These are phyloP conservation scores for Anastrepha obliqua DNA, from an alignment of 1,140 invertebrate genomes.

Conservation along the genomic window DNA sequence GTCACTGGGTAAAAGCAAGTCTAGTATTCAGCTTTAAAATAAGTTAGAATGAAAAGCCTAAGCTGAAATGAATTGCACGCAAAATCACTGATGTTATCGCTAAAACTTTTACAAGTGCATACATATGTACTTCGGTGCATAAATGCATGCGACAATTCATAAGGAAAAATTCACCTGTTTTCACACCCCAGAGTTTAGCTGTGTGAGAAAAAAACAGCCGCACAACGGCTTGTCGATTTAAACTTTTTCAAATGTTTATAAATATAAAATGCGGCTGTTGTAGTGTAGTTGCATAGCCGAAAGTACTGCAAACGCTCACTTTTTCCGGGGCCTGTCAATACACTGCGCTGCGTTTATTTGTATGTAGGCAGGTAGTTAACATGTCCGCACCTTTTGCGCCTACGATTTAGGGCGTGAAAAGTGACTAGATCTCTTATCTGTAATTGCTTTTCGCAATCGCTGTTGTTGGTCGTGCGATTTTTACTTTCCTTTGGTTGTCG, in stretches of 20 bases:
- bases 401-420: conserved; percentile 47
- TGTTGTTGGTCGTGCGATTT: conserved; percentile 26
- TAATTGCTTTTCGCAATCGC: conserved; percentile 40
- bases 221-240: neutral
- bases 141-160: neutral
- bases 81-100: conserved; percentile 37
- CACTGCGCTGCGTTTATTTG: neutral
- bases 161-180: neutral
- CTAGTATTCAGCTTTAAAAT: neutral
- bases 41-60: neutral
- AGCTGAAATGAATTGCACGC: neutral
- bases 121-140: neutral
- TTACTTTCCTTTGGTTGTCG: conserved; percentile 9
- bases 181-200: neutral
- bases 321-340: neutral
- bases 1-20: conserved; percentile 42
- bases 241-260: conserved; percentile 21
- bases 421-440: conserved; percentile 46
- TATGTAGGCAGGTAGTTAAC: no score
- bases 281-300: conserved; percentile 2
- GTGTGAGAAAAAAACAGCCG: neutral
- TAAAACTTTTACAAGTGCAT: neutral
- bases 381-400: neutral
- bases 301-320: neutral
- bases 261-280: neutral